Evolutionary conservation across 2,888 invertebrate genomes (phyloP), one percentile per base, ranked within the genome.

Genomic region (Kryphioiulus occultus): DNA sequence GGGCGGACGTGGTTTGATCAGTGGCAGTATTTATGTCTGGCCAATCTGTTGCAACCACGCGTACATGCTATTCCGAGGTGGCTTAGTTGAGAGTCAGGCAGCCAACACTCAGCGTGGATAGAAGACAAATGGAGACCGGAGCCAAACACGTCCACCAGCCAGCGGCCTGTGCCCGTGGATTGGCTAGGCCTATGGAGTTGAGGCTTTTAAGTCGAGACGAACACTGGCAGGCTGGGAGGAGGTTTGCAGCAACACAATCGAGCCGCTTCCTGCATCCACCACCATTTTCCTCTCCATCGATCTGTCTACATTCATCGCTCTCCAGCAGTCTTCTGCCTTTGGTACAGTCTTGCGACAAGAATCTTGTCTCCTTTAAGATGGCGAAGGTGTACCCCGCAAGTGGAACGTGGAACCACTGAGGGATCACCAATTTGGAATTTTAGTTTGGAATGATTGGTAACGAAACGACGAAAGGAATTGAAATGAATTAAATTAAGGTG

Each of bases 181-280:
- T 78, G 78, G 78, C 78, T 78, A 78, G 78, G 78, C 78, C 78
- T 78, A 78, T 78, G 78, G 78, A 78, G 78, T 32, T 78, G 78
- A 78, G 78, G 78, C 78, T 78, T 68, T 78, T 78, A 78, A 32
- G 78, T 78, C 78, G 78, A 78, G 30, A 30, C 78, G 78, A 78
- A 12, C 78, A 78, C 12, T 78, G 26, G 30, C 12, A 30, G 26
- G 78, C 78, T 78, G 78, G 78, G 78, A 78, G 78, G 78, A 78
- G 78, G n/a, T n/a, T n/a, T 32, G 78, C 78, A 30, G 15, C 22
- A 22, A 15, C 68, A 68, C 44, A 26, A 68, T n/a, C 68, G 53
- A 53, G 15, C 5, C 15, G 30, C 78, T 78, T 78, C 30, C 78
- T 17, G 15, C 1, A 32, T 17, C 78, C 78, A 78, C 30, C 78